Conservation (phyloP, 2,888 invertebrate species). For the Glaucopsyche alexis region DNA sequence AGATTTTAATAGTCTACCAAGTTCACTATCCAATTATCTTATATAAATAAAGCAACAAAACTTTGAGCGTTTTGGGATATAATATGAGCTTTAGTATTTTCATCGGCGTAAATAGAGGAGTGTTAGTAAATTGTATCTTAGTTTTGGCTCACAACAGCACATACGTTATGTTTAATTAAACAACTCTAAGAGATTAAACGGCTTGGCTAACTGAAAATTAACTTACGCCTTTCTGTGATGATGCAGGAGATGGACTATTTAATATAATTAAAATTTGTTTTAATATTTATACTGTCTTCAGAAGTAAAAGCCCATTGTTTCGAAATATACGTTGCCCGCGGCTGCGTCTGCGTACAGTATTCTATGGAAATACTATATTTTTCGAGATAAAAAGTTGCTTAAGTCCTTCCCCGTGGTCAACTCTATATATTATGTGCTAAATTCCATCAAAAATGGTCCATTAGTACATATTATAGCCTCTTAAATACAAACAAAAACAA, state of each 20-base stretch:
- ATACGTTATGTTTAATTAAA: constrained; percentile 42
- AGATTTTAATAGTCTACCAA: neutral
- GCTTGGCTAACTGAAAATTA: constrained; percentile 37
- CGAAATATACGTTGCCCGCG: too few species aligned
- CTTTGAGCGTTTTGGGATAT: neutral
- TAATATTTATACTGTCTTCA: too few species aligned
- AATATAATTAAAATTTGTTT: neutral
- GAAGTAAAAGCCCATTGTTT: too few species aligned
- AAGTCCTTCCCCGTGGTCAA: too few species aligned
- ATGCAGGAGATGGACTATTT: neutral
- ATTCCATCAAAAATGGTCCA: too few species aligned
- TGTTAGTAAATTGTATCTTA: constrained; percentile 33
- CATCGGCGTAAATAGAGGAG: constrained; percentile 30
- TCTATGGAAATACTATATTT: too few species aligned
- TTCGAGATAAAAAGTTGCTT: too few species aligned
- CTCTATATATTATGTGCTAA: too few species aligned
- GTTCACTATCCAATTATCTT: neutral
- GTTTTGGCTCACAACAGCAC: constrained; percentile 33
- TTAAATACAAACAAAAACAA: too few species aligned
- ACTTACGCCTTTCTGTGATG: constrained; percentile 29
- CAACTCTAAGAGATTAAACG: constrained; percentile 39
- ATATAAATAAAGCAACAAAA: constrained; percentile 1
- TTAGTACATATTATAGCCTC: too few species aligned
- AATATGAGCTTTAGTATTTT: constrained; percentile 4
- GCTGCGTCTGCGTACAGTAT: too few species aligned